phyloP scores from a whole-genome alignment of 64 coral and sea anemone genomes.

The Anthopleura sola region DNA sequence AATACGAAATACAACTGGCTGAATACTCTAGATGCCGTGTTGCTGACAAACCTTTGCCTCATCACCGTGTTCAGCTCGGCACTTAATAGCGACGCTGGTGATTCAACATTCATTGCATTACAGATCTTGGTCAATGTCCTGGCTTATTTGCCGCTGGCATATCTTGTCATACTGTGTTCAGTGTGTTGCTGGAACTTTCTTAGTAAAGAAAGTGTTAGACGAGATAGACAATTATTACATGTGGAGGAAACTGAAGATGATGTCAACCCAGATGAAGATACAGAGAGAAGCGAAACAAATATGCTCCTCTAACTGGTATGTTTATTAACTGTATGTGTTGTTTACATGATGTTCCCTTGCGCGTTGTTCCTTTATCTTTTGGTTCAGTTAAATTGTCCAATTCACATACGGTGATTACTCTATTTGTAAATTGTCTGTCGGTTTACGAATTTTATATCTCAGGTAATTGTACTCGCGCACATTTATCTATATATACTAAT shows the following conservation, averaged over 20 bases:
- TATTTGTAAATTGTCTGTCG: no score
- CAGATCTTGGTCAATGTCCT: slow-evolving; percentile 6
- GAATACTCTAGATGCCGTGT: slow-evolving; percentile 29
- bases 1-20: slow-evolving; percentile 52
- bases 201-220: neutral
- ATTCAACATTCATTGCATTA: neutral
- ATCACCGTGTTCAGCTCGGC: slow-evolving; percentile 55
- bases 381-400: no score
- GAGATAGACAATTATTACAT: neutral
- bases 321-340: no score
- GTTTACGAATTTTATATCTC: no score
- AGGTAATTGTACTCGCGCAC: no score
- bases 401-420: no score
- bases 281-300: neutral
- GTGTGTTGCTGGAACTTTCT: neutral
- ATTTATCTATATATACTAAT: no score
- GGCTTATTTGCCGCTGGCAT: slow-evolving; percentile 39
- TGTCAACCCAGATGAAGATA: neutral
- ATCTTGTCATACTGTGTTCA: neutral
- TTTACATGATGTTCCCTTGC: no score
- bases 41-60: slow-evolving; percentile 33
- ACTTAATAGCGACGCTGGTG: neutral
- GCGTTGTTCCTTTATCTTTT: no score
- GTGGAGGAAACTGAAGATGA: neutral
- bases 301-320: neutral